A percentile compares a stretch with the other conserved stretches of the same genome.
Evolutionary conservation across 2,888 invertebrate species (phyloP).

Genomic region (Ophion ventricosus): DNA sequence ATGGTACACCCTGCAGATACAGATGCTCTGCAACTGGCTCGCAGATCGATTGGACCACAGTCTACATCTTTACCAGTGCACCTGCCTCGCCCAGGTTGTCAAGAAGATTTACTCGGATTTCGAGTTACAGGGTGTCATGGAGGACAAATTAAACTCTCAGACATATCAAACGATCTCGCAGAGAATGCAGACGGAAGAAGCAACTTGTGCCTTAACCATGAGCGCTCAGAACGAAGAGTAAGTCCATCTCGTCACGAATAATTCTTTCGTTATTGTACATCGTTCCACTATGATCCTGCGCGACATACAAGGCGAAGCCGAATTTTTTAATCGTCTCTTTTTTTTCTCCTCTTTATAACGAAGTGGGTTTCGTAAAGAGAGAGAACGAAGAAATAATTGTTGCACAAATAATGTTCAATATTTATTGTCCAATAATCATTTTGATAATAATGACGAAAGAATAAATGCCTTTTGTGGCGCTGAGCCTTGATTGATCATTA

Average conservation of each 20-base stretch:
- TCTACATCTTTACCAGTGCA: constrained; percentile 98
- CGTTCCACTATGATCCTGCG: background rate
- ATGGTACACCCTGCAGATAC: constrained; percentile 98
- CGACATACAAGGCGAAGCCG: background rate
- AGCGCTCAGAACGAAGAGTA: constrained; percentile 90
- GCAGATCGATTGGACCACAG: constrained; percentile 96
- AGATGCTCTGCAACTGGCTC: constrained; percentile 96
- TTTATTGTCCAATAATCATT: too few species aligned
- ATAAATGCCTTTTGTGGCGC: too few species aligned
- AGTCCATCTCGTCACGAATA: constrained; percentile 64
- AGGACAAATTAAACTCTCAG: constrained; percentile 98
- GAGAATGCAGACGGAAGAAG: constrained; percentile 98
- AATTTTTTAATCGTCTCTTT: background rate
- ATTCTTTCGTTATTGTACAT: background rate
- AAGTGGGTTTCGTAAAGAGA: too few species aligned
- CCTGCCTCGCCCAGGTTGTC: constrained; percentile 97
- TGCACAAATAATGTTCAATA: too few species aligned
- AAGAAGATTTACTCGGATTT: constrained; percentile 99
- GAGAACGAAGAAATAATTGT: too few species aligned
- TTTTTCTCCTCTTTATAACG: background rate
- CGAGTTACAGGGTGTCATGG: constrained; percentile 99
- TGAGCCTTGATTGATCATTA: too few species aligned
- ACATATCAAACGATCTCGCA: constrained; percentile 96
- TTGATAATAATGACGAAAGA: too few species aligned
- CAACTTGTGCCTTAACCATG: constrained; percentile 94